phyloP scores from a whole-genome alignment of 1,140 invertebrate genomes.

The Drosophila erecta region DNA sequence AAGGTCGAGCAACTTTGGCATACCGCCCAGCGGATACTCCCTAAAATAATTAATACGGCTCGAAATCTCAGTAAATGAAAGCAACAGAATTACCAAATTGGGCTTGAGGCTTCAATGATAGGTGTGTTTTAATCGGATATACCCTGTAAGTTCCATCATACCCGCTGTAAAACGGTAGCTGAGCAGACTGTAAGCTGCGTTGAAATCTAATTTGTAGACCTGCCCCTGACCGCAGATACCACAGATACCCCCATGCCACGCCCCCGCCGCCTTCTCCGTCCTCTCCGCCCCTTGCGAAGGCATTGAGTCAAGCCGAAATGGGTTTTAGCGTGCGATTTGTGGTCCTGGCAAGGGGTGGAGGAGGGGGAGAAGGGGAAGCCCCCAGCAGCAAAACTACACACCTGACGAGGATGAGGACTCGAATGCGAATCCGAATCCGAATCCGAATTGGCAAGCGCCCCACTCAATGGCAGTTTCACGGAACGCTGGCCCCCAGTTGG shows the following conservation, averaged over 20 bases:
- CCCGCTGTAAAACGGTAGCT: not conserved
- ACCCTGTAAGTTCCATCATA: constrained; percentile 14
- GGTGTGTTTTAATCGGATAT: not conserved
- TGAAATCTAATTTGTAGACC: constrained; percentile 76
- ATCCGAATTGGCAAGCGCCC: constrained; percentile 17
- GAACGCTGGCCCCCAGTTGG: constrained; percentile 36
- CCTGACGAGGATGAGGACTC: constrained; percentile 26
- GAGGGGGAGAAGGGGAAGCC: not conserved
- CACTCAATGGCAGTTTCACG: constrained; percentile 38
- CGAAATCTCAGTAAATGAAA: too few relatives aligned
- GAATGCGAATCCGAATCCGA: not conserved
- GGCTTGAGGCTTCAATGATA: too few relatives aligned
- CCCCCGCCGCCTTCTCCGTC: not conserved
- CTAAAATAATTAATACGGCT: too few relatives aligned
- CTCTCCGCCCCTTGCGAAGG: constrained; percentile 9
- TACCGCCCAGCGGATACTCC: not conserved
- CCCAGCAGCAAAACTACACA: constrained; percentile 47
- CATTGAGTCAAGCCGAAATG: constrained; percentile 61
- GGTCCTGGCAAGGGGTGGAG: constrained; percentile 24
- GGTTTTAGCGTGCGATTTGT: constrained; percentile 75
- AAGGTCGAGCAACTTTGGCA: not conserved
- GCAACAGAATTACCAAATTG: too few relatives aligned
- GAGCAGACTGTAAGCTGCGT: constrained; percentile 64
- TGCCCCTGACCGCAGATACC: constrained; percentile 35
- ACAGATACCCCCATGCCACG: constrained; percentile 1